Evolutionary conservation across 1,140 invertebrate genomes (phyloP), one percentile per base, ranked within the genome.

Genomic region (Brachionus asplanchnoidis): DNA sequence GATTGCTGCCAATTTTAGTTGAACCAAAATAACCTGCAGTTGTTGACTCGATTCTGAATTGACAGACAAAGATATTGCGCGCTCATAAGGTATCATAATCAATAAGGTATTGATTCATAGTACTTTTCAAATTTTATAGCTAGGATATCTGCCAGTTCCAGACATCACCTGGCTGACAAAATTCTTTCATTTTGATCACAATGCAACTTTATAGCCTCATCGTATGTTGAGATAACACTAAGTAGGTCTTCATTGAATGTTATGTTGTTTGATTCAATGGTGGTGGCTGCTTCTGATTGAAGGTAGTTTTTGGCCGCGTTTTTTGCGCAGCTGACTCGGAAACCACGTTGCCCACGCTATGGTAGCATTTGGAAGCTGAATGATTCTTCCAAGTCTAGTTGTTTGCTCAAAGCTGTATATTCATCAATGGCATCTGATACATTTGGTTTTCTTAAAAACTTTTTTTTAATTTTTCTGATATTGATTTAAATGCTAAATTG

Each of bases 391-490:
- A 1, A 7, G 9, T 82, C 79, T 20, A 82, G n/a, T 28, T 82
- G 79, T 40, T 46, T 42, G 32, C 53, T 68, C 11, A 82, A 36
- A 9, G 79, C n/a, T 42, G 79, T 82, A 46, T 82, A 82, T 28
- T 82, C 79, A 42, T 82, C 79, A 17, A 82, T 82, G 4, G 79
- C 79, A 9, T 82, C 79, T 6, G 79, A 65, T 11, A 82, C 79
- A 68, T 82, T 82, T 11, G 79, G 79, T 46, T 82, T 82, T 82
- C 79, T 36, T 11, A 82, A 26, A 46, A 82, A 82, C 42, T 56
- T 23, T 68, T 82, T 40, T 68, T 60, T 14, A 82, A 68, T 44
- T 82, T 82, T 14, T 77, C 73, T 50, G 73, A 77, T 50, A 77
- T 77, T 50, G 73, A 77, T 77, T 77, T 77, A 50, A 77, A 77